Evolutionary conservation across 2,113 vertebrate species (phyloP), one percentile per base, ranked within the genome.

Genomic region (Trochalopteron elliotii): DNA sequence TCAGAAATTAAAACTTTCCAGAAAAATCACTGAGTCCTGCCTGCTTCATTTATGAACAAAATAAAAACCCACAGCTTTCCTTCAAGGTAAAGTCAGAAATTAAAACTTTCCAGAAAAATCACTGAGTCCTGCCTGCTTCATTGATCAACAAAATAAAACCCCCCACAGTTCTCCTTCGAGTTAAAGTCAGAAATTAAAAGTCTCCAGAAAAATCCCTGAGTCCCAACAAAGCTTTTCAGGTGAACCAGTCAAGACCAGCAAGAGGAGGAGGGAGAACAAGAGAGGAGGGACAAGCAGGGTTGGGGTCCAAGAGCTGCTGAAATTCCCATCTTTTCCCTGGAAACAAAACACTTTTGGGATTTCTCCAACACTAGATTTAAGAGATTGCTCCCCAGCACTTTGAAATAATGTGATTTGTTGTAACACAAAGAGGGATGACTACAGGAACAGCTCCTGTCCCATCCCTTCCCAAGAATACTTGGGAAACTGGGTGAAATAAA

Each of bases 341-440:
- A 30, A 74, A 49, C 23, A 28, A 7, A 57, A 31, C 65, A 50
- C 22, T 11, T 8, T 3, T 31, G 28, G 63, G n/a, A n/a, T 45
- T 59, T 27, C 21, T 13, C 37, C 31, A 13, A 1, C 39, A 16
- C 60, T 31, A 1, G 8, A 14, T 1, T n/a, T 9, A 17, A 33
- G 33, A 39, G 10, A 5, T 7, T 24, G 24, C 25, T 71, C 35
- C 12, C 1, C 3, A 78, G 79, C 47, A 40, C 40, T 57, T 5
- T 3, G 45, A 35, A 53, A n/a, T 3, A 4, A 4, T 0, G 3
- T 0, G 1, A 28, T 71, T 21, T 80, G 5, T 33, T 69, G 31
- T 45, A 23, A 42, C 17, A 61, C 9, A 49, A 10, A 39, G 65
- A 65, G 40, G 50, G 39, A 10, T 28, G 47, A 14, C 9, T 12